Conservation (phyloP, 2,113 vertebrate species). For the Furnarius figulus region DNA sequence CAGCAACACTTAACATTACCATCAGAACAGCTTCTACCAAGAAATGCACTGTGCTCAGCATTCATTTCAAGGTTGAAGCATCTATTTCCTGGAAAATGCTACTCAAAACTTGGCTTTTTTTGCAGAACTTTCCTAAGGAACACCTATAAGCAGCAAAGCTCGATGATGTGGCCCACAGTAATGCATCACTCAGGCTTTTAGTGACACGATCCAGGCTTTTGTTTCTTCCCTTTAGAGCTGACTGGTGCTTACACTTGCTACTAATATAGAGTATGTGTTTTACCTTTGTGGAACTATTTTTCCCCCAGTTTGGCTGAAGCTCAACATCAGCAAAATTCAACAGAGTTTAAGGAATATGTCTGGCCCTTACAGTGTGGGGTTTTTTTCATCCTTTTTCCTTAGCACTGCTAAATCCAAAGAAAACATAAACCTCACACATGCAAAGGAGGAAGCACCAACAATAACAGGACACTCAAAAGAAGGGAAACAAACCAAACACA, state of each 20-base stretch:
- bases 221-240: neutral
- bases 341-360: neutral
- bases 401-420: neutral
- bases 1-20: neutral
- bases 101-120: neutral
- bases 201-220: fast-evolving
- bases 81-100: constrained; percentile 6
- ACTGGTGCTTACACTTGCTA: neutral
- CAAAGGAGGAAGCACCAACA: neutral
- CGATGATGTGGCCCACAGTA: neutral
- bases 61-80: neutral
- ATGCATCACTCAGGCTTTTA: neutral
- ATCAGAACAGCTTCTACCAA: neutral
- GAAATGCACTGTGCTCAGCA: neutral
- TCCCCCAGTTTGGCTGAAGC: neutral
- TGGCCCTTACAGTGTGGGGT: neutral
- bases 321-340: neutral
- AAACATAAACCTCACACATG: neutral
- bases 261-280: neutral
- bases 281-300: neutral
- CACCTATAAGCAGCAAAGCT: neutral
- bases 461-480: neutral
- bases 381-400: neutral
- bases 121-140: neutral
- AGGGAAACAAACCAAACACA: neutral